Percentiles rank a stretch among this genome's conserved stretches.
Conservation (phyloP, 2,797 vertebrate genomes). For the Parambassis ranga region DNA sequence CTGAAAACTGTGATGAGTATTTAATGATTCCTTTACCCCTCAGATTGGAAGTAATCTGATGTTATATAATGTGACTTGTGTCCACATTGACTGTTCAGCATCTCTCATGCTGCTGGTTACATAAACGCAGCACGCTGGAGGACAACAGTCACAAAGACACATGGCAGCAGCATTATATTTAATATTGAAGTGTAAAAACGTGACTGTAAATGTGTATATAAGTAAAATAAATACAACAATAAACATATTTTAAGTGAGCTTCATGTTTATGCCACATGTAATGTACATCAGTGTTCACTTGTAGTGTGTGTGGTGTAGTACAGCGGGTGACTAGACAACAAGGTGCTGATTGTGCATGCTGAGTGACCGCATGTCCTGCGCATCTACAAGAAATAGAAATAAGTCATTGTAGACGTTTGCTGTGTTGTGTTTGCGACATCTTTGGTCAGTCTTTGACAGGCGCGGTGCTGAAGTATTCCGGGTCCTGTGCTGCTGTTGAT, state of each 20-base stretch:
- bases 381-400: background rate
- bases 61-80: slow-evolving; percentile 49
- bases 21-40: too few species aligned
- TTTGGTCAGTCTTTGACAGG: slow-evolving; percentile 51
- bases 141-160: background rate
- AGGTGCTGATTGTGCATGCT: slow-evolving; percentile 41
- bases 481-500: slow-evolving; percentile 48
- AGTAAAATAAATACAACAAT: too few species aligned
- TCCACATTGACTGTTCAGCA: background rate
- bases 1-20: too few species aligned
- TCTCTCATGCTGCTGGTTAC: slow-evolving; percentile 5
- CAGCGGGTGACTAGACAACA: slow-evolving; percentile 36
- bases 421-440: too few species aligned
- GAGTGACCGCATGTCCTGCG: slow-evolving; percentile 40
- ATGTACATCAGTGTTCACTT: background rate
- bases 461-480: slow-evolving; percentile 47
- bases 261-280: too few species aligned
- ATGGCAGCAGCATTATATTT: background rate
- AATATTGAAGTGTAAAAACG: too few species aligned
- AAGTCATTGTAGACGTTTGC: too few species aligned
- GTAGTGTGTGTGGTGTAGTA: background rate
- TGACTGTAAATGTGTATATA: too few species aligned
- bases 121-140: slow-evolving; percentile 1
- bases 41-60: too few species aligned
- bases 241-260: too few species aligned